Percentiles rank a stretch among this genome's conserved stretches.
These are phyloP conservation scores for Lasius platythorax DNA, from an alignment of 2,888 invertebrate species.

Conservation along the genomic window DNA sequence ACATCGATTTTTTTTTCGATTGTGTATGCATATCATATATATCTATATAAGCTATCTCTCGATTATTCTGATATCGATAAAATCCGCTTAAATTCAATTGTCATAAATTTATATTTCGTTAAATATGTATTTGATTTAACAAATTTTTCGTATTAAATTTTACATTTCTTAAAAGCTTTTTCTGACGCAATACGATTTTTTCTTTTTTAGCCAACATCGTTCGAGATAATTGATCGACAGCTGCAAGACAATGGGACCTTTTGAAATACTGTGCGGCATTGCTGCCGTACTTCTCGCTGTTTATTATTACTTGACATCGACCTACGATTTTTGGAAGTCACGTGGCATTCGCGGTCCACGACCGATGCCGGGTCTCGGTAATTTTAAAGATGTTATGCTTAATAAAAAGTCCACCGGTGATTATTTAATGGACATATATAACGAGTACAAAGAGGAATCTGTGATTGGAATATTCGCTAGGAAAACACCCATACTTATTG, in stretches of 20 bases:
- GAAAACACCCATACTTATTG: background rate
- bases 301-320: slow-evolving; percentile 28
- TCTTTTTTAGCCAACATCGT: background rate
- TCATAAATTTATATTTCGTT: background rate
- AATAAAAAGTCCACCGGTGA: background rate
- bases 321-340: slow-evolving; percentile 16
- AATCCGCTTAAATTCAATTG: background rate
- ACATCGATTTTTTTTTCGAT: too few species aligned
- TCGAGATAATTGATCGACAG: background rate
- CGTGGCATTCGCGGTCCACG: slow-evolving; percentile 21
- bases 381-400: slow-evolving; percentile 1
- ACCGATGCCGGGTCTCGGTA: background rate
- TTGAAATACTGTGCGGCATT: slow-evolving; percentile 6
- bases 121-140: background rate
- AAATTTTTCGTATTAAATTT: background rate
- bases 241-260: background rate
- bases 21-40: too few species aligned
- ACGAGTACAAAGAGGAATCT: background rate
- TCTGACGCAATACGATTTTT: too few species aligned
- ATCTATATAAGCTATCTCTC: too few species aligned
- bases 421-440: background rate
- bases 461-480: slow-evolving; percentile 15
- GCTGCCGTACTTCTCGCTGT: background rate
- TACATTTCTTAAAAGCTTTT: background rate
- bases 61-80: background rate